Percentiles rank a stretch among this genome's conserved stretches.
These are phyloP conservation scores for Holocentrus rufus DNA, from an alignment of 2,797 vertebrate species.

Conservation along the genomic window DNA sequence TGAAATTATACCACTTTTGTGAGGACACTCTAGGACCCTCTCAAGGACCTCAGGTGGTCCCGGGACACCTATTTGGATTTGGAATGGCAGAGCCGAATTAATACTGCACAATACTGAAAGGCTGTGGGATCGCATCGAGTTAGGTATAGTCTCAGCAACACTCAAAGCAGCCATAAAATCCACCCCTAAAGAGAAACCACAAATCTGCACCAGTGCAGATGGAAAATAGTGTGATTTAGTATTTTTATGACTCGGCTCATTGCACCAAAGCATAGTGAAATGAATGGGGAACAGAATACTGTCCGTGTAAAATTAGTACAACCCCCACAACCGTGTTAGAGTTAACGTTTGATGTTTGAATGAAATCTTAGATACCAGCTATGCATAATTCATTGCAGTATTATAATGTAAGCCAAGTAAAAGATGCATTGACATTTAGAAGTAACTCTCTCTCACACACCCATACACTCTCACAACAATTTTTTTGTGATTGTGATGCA, in stretches of 20 bases:
- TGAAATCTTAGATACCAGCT: slow-evolving; percentile 54
- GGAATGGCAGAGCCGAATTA: background rate
- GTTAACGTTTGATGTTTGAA: slow-evolving; percentile 58
- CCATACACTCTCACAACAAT: slow-evolving; percentile 26
- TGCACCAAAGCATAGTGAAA: slow-evolving; percentile 25
- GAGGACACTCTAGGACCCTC: too few species aligned
- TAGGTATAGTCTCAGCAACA: background rate
- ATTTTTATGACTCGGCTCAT: slow-evolving; percentile 14
- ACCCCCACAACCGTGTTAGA: slow-evolving; percentile 1
- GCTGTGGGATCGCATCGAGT: background rate
- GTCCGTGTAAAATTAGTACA: slow-evolving; percentile 15
- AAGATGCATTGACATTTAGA: slow-evolving; percentile 57
- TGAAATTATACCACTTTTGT: background rate
- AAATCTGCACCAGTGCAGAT: slow-evolving; percentile 1
- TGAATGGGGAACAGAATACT: slow-evolving; percentile 21
- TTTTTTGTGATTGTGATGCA: slow-evolving; percentile 63
- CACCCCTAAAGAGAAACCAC: slow-evolving; percentile 18
- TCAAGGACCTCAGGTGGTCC: too few species aligned
- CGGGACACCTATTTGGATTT: background rate
- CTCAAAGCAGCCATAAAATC: slow-evolving; percentile 4
- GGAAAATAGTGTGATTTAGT: slow-evolving; percentile 1
- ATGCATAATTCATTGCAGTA: slow-evolving; percentile 69
- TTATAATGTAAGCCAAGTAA: slow-evolving; percentile 62
- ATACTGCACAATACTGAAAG: background rate
- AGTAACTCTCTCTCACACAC: slow-evolving; percentile 26